A percentile compares a stretch with the other conserved stretches of the same genome.
These are phyloP conservation scores for Hyppa rectilinea DNA, from an alignment of 2,888 invertebrate species.

Conservation along the genomic window DNA sequence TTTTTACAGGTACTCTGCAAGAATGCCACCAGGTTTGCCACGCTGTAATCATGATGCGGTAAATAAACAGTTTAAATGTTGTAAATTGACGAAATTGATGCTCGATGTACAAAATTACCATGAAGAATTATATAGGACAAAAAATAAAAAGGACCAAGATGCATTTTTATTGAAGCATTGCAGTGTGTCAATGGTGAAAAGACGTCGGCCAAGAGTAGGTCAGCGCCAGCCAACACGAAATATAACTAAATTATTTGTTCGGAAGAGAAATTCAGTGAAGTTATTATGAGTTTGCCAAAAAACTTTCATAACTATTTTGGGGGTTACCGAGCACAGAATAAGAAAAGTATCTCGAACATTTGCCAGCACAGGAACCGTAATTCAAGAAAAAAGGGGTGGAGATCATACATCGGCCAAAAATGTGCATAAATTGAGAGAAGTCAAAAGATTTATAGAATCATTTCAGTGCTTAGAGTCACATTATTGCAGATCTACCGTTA, in stretches of 20 bases:
- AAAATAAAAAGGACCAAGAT: slow-evolving; percentile 53
- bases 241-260: too few species aligned
- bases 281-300: slow-evolving; percentile 50
- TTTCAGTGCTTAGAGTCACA: slow-evolving; percentile 59
- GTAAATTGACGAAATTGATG: slow-evolving; percentile 17
- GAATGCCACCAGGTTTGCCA: slow-evolving; percentile 30
- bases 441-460: slow-evolving; percentile 28
- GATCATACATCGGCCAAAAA: slow-evolving; percentile 56
- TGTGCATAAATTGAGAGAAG: slow-evolving; percentile 45
- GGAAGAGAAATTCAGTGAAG: slow-evolving; percentile 36
- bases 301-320: slow-evolving; percentile 43
- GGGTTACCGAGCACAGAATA: slow-evolving; percentile 43
- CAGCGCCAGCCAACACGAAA: slow-evolving; percentile 37
- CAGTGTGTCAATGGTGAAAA: slow-evolving; percentile 17
- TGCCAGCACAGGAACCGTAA: slow-evolving; percentile 45
- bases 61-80: slow-evolving; percentile 42
- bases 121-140: slow-evolving; percentile 38
- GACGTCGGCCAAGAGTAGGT: slow-evolving; percentile 44
- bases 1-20: slow-evolving; percentile 46
- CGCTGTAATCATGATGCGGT: slow-evolving; percentile 37
- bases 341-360: slow-evolving; percentile 51
- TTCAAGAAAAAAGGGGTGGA: slow-evolving; percentile 57
- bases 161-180: slow-evolving; percentile 51
- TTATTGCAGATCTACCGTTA: slow-evolving; percentile 51
- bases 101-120: slow-evolving; percentile 34